phyloP scores from a whole-genome alignment of 2,113 vertebrate species.

The Dipodomys merriami region DNA sequence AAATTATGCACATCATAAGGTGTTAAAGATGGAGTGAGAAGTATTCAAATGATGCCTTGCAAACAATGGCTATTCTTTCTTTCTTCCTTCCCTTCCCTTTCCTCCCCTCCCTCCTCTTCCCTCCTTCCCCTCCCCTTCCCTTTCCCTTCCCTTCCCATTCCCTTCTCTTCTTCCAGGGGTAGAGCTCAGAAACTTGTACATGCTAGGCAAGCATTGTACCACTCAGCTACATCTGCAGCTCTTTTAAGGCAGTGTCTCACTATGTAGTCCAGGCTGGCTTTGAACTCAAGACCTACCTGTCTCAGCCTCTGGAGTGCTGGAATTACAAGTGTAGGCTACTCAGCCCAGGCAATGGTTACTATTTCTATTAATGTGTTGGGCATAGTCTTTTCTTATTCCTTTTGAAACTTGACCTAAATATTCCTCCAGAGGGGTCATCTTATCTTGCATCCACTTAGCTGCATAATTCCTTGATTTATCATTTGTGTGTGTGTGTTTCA shows the following conservation, averaged over 20 bases:
- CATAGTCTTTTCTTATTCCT: not conserved
- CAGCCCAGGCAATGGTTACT: not conserved
- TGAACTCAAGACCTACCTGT: not conserved
- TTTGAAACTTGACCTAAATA: not conserved
- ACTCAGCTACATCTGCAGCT: not conserved
- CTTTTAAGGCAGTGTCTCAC: not conserved
- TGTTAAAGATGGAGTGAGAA: too few relatives aligned
- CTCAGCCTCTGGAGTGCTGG: not conserved
- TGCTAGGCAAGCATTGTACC: not conserved
- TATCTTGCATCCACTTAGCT: not conserved
- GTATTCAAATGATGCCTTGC: constrained; percentile 5
- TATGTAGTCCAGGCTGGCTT: not conserved
- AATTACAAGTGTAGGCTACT: not conserved
- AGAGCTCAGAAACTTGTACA: not conserved
- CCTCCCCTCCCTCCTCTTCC: not conserved
- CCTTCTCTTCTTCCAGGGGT: not conserved
- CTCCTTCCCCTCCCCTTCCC: not conserved
- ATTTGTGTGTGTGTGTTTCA: not conserved
- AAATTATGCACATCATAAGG: not conserved
- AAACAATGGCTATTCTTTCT: too few relatives aligned
- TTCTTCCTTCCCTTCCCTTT: not conserved
- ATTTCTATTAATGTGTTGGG: not conserved
- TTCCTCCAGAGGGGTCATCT: not conserved
- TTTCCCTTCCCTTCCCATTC: too few relatives aligned
- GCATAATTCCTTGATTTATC: not conserved